Evolutionary conservation across 2,797 vertebrate genomes (phyloP), one percentile per base, ranked within the genome.

Genomic region (Thalassophryne amazonica): DNA sequence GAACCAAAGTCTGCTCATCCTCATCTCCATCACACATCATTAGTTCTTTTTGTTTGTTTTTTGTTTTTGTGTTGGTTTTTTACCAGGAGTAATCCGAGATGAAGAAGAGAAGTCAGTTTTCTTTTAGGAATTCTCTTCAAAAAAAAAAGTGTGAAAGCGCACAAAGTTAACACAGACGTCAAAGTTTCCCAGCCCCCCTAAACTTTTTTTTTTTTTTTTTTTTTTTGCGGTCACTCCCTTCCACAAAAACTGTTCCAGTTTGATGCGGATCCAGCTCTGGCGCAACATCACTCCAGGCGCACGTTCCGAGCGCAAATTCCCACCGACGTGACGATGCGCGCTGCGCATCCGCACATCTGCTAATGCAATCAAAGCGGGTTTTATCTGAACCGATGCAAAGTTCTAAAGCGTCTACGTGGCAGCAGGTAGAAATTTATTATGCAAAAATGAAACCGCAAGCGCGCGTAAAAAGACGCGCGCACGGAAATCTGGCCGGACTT

Each of bases 391-490:
- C 42, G 2, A 30, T 24, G 38, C 37, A 47, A 11, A n/a, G n/a
- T n/a, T n/a, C n/a, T n/a, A n/a, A n/a, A n/a, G n/a, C 69, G 84
- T 84, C 83, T 85, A 86, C 86, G 84, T 86, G 84, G 86, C 86
- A 84, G 86, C 86, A 86, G 82, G 86, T 87, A 85, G 32, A 61
- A 38, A 57, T 57, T 63, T 66, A 72, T 76, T 45, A 51, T 60
- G 30, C 32, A 65, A 67, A 82, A 61, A 78, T 80, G 51, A 46
- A 46, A 42, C 24, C 48, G 11, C 18, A 12, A 10, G 34, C 40
- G 33, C 20, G 43, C 24, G 12, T 11, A 12, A 21, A 28, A 5
- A 37, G 4, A 34, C n/a, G n/a, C 20, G 34, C 24, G n/a, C n/a
- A n/a, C n/a, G n/a, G n/a, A n/a, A n/a, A n/a, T n/a, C n/a, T n/a